phyloP scores from a whole-genome alignment of 2,797 vertebrate genomes.

The Pseudopleuronectes americanus region DNA sequence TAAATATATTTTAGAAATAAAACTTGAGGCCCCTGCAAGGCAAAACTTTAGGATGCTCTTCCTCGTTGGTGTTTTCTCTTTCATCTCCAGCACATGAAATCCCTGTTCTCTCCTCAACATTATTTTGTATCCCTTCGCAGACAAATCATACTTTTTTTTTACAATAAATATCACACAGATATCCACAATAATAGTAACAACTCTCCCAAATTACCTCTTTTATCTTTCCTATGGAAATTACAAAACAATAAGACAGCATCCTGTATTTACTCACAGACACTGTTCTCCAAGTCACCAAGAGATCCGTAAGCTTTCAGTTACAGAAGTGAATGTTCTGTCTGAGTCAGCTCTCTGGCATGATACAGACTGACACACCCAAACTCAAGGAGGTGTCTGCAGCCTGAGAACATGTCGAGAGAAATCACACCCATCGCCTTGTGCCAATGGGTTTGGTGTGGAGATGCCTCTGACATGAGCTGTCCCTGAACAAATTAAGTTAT shows the following conservation, averaged over 20 bases:
- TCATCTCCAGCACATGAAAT: too few relatives aligned
- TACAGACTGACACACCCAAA: slow-evolving; percentile 26
- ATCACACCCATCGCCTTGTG: slow-evolving; percentile 28
- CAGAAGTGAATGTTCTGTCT: not conserved
- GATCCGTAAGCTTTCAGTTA: not conserved
- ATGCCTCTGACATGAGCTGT: not conserved
- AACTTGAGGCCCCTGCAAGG: too few relatives aligned
- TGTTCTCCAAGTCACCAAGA: slow-evolving; percentile 5
- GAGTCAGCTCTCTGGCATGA: not conserved
- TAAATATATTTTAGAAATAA: too few relatives aligned
- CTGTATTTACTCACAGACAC: slow-evolving; percentile 36
- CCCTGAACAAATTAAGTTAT: not conserved
- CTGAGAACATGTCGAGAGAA: slow-evolving; percentile 1
- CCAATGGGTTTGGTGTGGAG: not conserved
- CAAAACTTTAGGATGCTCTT: too few relatives aligned
- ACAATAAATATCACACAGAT: too few relatives aligned
- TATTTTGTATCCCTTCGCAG: too few relatives aligned
- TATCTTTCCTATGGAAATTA: too few relatives aligned
- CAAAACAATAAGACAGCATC: not conserved
- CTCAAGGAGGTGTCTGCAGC: not conserved
- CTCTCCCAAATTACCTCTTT: too few relatives aligned
- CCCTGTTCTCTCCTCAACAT: too few relatives aligned
- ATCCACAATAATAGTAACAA: too few relatives aligned
- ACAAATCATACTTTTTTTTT: too few relatives aligned
- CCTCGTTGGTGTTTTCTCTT: too few relatives aligned